Evolutionary conservation across 2,113 vertebrate genomes (phyloP).

Genomic region (Gymnocephalus cernua): DNA sequence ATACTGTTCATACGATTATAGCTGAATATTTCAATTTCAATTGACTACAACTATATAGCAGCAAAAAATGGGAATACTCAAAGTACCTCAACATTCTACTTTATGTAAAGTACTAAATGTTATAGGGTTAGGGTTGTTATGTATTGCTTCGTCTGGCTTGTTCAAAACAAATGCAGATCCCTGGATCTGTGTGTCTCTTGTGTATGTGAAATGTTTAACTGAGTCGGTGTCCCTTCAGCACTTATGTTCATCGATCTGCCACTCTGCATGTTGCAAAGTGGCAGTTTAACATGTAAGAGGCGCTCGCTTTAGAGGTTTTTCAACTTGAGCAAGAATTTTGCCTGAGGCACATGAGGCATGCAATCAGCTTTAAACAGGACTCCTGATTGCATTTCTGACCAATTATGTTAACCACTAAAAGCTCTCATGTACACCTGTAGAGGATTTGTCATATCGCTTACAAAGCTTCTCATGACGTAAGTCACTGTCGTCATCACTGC

Average conservation of each 20-base stretch:
- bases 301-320: slow-evolving; percentile 1
- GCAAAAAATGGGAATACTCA: too few relatives aligned
- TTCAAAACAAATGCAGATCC: not conserved
- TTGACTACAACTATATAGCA: too few relatives aligned
- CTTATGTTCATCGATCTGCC: slow-evolving; percentile 21
- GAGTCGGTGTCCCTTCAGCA: not conserved
- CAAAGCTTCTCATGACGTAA: not conserved
- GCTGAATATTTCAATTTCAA: not conserved
- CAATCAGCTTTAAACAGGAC: slow-evolving; percentile 40
- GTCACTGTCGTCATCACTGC: not conserved
- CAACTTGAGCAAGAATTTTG: slow-evolving; percentile 27
- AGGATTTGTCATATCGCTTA: not conserved
- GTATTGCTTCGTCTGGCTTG: not conserved
- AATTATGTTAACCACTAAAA: slow-evolving; percentile 18
- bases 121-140: too few relatives aligned
- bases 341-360: slow-evolving; percentile 31
- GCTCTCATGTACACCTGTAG: slow-evolving; percentile 12
- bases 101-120: too few relatives aligned
- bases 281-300: slow-evolving; percentile 23
- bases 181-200: not conserved
- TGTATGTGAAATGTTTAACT: slow-evolving; percentile 15
- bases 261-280: slow-evolving; percentile 26
- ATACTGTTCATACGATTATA: not conserved
- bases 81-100: too few relatives aligned
- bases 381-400: slow-evolving; percentile 39